Evolutionary conservation across 23 tunicate genomes (phyloP).

Genomic region (Styela plicata): DNA sequence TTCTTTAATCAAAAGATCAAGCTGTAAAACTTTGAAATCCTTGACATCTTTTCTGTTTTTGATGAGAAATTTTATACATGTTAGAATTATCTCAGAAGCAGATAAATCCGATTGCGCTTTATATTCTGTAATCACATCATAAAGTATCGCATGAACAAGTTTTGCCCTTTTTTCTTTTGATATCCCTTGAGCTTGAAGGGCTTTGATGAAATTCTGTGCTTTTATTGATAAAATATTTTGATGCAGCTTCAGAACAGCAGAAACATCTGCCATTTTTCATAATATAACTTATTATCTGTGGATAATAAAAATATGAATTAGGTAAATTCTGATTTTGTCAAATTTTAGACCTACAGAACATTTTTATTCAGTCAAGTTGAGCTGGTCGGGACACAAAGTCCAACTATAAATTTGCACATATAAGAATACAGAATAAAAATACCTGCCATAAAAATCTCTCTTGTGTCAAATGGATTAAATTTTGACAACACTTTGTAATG

Average conservation of each 20-base stretch:
- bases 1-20: background rate
- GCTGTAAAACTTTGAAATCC: background rate
- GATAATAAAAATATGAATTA: too few species aligned
- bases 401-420: too few species aligned
- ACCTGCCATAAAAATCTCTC: too few species aligned
- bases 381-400: too few species aligned
- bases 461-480: too few species aligned
- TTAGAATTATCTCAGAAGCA: background rate
- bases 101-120: background rate
- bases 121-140: background rate
- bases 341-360: too few species aligned
- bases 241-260: background rate
- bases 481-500: too few species aligned
- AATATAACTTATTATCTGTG: too few species aligned
- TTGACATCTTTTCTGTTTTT: background rate
- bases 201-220: background rate
- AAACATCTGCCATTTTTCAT: background rate
- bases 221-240: background rate
- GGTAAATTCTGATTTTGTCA: too few species aligned
- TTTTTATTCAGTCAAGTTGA: too few species aligned
- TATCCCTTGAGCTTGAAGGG: background rate
- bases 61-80: constrained; percentile 10
- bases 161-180: background rate
- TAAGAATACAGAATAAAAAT: too few species aligned
- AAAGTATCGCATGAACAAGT: background rate